Conservation (phyloP, 2,888 invertebrate genomes). For the Plagiodera versicolora region DNA sequence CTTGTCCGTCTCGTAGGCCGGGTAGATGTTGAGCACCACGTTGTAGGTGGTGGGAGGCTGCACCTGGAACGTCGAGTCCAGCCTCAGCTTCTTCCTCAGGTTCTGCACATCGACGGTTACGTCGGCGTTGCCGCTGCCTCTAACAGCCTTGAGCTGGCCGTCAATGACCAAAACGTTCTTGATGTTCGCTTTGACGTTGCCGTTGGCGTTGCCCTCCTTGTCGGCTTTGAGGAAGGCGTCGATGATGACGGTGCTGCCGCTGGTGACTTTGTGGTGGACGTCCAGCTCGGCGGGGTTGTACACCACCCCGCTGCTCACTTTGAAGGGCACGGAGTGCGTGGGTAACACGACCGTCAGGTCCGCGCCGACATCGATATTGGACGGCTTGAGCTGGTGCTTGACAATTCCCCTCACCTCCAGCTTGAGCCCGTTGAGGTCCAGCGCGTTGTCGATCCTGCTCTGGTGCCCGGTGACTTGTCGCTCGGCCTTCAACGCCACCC, state of each 20-base stretch:
- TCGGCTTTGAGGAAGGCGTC: slow-evolving; percentile 61
- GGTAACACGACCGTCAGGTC: slow-evolving; percentile 61
- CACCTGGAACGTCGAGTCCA: slow-evolving; percentile 64
- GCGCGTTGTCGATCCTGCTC: slow-evolving; percentile 63
- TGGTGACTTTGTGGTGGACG: slow-evolving; percentile 58
- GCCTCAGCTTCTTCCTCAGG: slow-evolving; percentile 63
- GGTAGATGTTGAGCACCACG: slow-evolving; percentile 64
- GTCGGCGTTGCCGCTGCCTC: slow-evolving; percentile 66
- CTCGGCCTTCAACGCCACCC: slow-evolving; percentile 59
- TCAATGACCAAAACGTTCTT: slow-evolving; percentile 65
- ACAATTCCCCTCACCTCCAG: slow-evolving; percentile 65
- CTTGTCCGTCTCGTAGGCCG: slow-evolving; percentile 71
- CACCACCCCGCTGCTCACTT: slow-evolving; percentile 43
- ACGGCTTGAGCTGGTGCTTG: slow-evolving; percentile 59
- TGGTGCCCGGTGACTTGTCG: slow-evolving; percentile 61
- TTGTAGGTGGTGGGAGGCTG: slow-evolving; percentile 64
- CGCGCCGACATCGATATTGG: slow-evolving; percentile 62
- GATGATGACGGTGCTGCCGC: slow-evolving; percentile 57
- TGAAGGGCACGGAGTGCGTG: slow-evolving; percentile 60
- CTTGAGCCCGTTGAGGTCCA: slow-evolving; percentile 64
- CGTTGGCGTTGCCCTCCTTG: slow-evolving; percentile 54
- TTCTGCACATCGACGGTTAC: slow-evolving; percentile 63
- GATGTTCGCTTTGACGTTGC: slow-evolving; percentile 61
- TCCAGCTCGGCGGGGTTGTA: slow-evolving; percentile 51
- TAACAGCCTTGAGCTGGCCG: slow-evolving; percentile 65